Evolutionary conservation across 2,888 invertebrate species (phyloP).

Genomic region (Nemurella pictetii): DNA sequence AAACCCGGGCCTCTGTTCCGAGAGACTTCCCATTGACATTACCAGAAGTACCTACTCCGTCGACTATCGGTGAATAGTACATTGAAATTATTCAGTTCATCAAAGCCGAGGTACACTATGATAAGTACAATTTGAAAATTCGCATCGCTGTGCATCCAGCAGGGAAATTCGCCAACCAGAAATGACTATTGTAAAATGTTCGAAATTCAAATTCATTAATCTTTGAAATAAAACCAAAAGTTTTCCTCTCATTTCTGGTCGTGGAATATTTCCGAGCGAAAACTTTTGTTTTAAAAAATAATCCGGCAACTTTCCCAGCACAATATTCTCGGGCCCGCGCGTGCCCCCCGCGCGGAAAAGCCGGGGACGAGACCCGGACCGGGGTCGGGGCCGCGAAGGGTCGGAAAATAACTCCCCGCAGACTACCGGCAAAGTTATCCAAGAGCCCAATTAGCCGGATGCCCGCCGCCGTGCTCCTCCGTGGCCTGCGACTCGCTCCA

Average conservation of each 20-base stretch:
- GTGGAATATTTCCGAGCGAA: not conserved
- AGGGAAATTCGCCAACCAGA: not conserved
- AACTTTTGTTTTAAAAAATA: slow-evolving; percentile 30
- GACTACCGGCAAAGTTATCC: not conserved
- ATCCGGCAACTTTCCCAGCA: slow-evolving; percentile 3
- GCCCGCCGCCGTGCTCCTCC: no score
- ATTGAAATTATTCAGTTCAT: no score
- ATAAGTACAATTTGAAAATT: no score
- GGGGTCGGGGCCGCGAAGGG: not conserved
- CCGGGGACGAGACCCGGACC: not conserved
- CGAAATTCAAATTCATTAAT: not conserved
- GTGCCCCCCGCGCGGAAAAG: not conserved
- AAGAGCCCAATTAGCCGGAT: not conserved
- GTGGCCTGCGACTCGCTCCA: not conserved
- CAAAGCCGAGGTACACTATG: no score
- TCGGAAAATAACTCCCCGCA: no score
- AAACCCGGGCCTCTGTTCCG: not conserved
- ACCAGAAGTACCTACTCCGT: not conserved
- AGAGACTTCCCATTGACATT: not conserved
- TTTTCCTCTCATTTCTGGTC: not conserved
- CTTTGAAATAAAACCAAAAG: not conserved
- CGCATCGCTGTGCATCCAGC: not conserved
- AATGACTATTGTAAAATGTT: not conserved
- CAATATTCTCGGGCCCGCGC: not conserved
- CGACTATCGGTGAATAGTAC: no score